Evolutionary conservation across 2,797 vertebrate species (phyloP).

Genomic region (Scomberomorus guttatus): DNA sequence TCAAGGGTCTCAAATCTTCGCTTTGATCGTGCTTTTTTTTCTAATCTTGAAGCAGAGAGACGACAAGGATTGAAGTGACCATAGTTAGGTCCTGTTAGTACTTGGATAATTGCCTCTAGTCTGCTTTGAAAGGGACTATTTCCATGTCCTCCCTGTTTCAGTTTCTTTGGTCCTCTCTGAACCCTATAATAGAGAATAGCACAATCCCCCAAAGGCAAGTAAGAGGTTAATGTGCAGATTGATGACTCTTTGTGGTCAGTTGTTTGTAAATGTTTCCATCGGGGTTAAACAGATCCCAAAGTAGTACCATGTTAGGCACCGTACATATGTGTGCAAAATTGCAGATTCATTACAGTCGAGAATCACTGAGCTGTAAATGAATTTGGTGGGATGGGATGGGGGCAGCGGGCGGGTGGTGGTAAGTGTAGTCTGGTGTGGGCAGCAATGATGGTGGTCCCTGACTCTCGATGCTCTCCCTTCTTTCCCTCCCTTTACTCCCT

Average conservation of each 20-base stretch:
- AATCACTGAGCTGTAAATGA: constrained; percentile 81
- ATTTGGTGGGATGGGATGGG: constrained; percentile 76
- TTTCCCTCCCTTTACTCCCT: constrained; percentile 67
- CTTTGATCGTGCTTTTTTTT: constrained; percentile 51
- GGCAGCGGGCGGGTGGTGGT: constrained; percentile 61
- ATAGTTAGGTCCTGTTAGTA: constrained; percentile 44
- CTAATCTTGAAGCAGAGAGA: constrained; percentile 41
- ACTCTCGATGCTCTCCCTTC: constrained; percentile 74
- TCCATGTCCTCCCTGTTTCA: constrained; percentile 66
- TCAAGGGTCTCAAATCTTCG: constrained; percentile 35
- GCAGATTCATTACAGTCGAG: constrained; percentile 82
- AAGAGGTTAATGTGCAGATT: constrained; percentile 81
- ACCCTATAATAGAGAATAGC: constrained; percentile 75
- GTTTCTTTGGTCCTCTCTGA: constrained; percentile 75
- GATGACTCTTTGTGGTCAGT: constrained; percentile 83
- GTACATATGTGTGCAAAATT: constrained; percentile 86
- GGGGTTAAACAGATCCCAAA: constrained; percentile 78
- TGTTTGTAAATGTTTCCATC: constrained; percentile 88
- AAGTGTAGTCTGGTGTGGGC: constrained; percentile 82
- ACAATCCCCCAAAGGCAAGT: constrained; percentile 70
- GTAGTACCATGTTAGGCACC: constrained; percentile 76
- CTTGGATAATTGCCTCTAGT: constrained; percentile 56
- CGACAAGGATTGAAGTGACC: constrained; percentile 51
- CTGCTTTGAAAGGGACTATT: constrained; percentile 62
- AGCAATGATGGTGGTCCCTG: constrained; percentile 88